Percentiles rank a stretch among this genome's conserved stretches.
Conservation (phyloP, 2,113 vertebrate species). For the Anthoscopus minutus region DNA sequence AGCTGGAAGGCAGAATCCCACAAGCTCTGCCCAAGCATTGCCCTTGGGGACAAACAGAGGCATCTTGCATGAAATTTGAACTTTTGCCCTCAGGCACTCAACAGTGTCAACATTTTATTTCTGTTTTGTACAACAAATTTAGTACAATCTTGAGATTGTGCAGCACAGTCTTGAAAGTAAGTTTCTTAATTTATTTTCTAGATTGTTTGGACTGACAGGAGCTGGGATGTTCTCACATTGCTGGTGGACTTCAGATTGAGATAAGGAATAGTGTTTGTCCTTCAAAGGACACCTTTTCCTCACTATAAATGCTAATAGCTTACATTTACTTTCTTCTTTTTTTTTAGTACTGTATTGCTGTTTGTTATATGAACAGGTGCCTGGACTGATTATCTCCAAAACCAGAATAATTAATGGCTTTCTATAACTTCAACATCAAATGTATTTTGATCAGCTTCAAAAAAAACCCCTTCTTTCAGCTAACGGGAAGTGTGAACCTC, state of each 20-base stretch:
- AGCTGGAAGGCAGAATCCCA: not conserved
- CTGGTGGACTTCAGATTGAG: not conserved
- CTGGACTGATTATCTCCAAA: not conserved
- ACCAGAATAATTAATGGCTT: not conserved
- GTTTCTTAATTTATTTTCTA: not conserved
- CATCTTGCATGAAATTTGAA: not conserved
- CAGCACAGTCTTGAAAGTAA: not conserved
- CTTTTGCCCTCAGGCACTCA: not conserved
- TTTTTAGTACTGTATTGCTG: not conserved
- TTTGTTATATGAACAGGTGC: not conserved
- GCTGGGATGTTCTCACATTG: not conserved
- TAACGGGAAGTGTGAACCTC: not conserved
- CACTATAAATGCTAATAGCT: not conserved
- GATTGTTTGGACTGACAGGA: not conserved
- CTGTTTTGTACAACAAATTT: not conserved
- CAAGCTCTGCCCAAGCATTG: not conserved
- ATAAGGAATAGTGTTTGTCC: not conserved
- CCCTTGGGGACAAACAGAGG: not conserved
- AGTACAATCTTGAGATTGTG: not conserved
- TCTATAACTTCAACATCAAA: constrained; percentile 1
- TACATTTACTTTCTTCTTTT: not conserved
- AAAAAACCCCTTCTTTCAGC: not conserved
- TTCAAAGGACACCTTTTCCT: not conserved
- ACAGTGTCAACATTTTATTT: not conserved
- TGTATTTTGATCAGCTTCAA: not conserved